Evolutionary conservation across 2,113 vertebrate species (phyloP).

Genomic region (Diadophis punctatus): DNA sequence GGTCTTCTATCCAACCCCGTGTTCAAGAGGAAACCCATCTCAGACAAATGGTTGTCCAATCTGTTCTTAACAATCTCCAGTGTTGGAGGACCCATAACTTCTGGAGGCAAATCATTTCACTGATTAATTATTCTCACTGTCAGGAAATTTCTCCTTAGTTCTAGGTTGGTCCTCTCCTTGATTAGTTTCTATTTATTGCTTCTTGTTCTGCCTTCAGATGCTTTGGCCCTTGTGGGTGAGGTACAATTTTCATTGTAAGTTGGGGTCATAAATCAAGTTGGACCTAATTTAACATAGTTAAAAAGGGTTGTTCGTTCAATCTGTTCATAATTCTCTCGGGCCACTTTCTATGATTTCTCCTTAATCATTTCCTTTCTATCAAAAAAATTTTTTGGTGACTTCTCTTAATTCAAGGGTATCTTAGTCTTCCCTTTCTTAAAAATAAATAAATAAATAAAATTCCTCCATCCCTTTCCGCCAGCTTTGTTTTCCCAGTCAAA

Average conservation of each 20-base stretch:
- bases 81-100: not conserved
- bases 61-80: too few species aligned
- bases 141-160: not conserved
- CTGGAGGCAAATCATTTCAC: not conserved
- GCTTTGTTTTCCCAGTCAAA: constrained; percentile 49
- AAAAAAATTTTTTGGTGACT: not conserved
- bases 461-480: constrained; percentile 22
- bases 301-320: not conserved
- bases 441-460: constrained; percentile 13
- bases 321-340: not conserved
- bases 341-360: not conserved
- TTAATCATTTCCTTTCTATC: not conserved
- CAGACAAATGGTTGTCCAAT: too few species aligned
- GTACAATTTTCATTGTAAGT: not conserved
- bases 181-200: not conserved
- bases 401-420: constrained; percentile 41
- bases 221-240: not conserved
- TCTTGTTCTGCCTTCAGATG: not conserved
- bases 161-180: not conserved
- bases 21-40: too few species aligned
- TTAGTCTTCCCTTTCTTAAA: not conserved
- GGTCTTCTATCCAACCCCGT: too few species aligned
- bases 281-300: not conserved
- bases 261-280: not conserved
- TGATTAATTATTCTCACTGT: not conserved